Evolutionary conservation across 2,113 vertebrate genomes (phyloP).

Genomic region (Neolamprologus fasciatus): DNA sequence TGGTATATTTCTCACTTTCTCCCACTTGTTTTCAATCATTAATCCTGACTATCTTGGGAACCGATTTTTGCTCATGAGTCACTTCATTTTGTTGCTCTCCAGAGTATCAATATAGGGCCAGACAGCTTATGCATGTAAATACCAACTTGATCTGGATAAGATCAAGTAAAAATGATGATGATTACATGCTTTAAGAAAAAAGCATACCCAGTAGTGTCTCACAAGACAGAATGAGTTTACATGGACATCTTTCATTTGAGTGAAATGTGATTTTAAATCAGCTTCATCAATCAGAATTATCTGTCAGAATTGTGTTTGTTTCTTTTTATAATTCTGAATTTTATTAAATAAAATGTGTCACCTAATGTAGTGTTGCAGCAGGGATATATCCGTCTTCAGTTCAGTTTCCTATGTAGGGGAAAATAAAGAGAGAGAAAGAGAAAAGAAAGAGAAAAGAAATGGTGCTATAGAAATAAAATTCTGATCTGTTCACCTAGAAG

Average conservation of each 20-base stretch:
- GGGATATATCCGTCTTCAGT: background rate
- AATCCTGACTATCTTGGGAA: background rate
- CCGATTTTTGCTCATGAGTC: background rate
- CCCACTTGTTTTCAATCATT: conserved; percentile 22
- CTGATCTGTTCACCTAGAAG: background rate
- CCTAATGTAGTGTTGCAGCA: background rate
- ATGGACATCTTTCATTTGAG: background rate
- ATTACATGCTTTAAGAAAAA: background rate
- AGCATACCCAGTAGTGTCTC: background rate
- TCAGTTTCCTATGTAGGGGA: background rate
- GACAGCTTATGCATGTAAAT: background rate
- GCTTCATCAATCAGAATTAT: background rate
- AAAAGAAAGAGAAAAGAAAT: background rate
- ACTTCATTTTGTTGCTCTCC: background rate
- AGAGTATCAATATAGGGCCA: background rate
- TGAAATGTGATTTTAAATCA: background rate
- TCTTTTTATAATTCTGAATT: background rate
- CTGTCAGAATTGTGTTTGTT: background rate
- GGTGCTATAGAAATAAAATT: background rate
- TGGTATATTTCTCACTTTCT: background rate
- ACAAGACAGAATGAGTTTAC: background rate
- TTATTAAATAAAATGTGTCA: background rate
- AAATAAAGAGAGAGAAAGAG: background rate
- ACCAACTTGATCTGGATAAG: background rate
- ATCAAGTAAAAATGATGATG: background rate